These are phyloP conservation scores for Drosophila lowei DNA, from an alignment of 1,140 invertebrate genomes.

Conservation along the genomic window DNA sequence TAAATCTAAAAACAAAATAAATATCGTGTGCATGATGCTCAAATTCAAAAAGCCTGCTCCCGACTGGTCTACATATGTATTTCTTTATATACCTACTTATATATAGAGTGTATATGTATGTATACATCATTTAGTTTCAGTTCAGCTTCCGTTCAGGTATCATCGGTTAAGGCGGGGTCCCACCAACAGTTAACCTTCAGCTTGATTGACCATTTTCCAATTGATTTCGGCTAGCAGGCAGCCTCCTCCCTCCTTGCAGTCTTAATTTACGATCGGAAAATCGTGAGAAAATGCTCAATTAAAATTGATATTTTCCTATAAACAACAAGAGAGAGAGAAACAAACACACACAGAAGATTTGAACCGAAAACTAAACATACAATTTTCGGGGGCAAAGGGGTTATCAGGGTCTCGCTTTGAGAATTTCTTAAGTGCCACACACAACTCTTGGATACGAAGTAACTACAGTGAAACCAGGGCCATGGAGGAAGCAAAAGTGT, in stretches of 20 bases:
- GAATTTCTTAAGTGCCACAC: slow-evolving; percentile 53
- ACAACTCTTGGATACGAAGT: slow-evolving; percentile 18
- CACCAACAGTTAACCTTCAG: slow-evolving; percentile 38
- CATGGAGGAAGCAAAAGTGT: too few relatives aligned
- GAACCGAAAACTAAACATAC: slow-evolving; percentile 55
- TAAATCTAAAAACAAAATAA: too few relatives aligned
- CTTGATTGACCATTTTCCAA: slow-evolving; percentile 28
- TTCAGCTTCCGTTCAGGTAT: slow-evolving; percentile 8
- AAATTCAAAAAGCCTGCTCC: too few relatives aligned
- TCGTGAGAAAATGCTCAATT: slow-evolving; percentile 76
- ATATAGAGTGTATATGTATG: too few relatives aligned
- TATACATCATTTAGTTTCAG: too few relatives aligned
- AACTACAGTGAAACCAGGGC: slow-evolving; percentile 13
- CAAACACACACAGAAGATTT: not conserved
- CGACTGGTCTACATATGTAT: too few relatives aligned
- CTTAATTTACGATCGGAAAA: slow-evolving; percentile 46
- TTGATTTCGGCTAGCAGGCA: slow-evolving; percentile 16
- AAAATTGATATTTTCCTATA: slow-evolving; percentile 69
- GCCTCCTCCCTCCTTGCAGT: not conserved
- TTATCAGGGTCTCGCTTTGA: slow-evolving; percentile 60
- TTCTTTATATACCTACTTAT: too few relatives aligned
- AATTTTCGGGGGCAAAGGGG: slow-evolving; percentile 46
- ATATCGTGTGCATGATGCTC: too few relatives aligned
- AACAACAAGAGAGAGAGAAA: slow-evolving; percentile 48
- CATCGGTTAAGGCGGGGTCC: too few relatives aligned